These are phyloP conservation scores for Lota lota DNA, from an alignment of 2,113 vertebrate genomes.

Conservation along the genomic window DNA sequence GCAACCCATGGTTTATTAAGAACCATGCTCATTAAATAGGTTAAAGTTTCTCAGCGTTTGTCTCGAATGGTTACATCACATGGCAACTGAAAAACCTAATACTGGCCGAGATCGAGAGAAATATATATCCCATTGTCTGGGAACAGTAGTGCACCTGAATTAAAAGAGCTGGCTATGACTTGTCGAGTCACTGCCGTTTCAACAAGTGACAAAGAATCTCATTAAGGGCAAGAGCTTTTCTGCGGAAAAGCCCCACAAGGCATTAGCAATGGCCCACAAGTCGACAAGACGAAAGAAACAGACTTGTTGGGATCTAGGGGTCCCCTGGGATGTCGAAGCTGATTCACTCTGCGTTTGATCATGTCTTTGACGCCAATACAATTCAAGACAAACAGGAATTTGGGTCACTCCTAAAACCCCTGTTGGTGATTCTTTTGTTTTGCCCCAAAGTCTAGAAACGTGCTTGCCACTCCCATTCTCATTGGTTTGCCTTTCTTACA, in stretches of 20 bases:
- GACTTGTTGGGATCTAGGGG: not conserved
- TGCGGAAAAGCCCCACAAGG: not conserved
- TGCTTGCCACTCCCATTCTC: not conserved
- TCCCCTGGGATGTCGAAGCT: slow-evolving; percentile 13
- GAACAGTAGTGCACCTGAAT: too few species aligned
- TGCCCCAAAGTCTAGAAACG: not conserved
- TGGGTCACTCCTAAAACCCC: slow-evolving; percentile 55
- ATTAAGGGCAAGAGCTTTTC: not conserved
- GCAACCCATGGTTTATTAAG: too few species aligned
- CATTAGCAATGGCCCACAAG: not conserved
- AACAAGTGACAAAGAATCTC: too few species aligned
- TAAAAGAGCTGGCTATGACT: too few species aligned
- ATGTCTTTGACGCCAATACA: slow-evolving; percentile 45
- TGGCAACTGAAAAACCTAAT: too few species aligned
- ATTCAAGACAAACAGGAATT: slow-evolving; percentile 56
- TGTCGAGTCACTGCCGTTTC: too few species aligned
- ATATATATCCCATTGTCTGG: too few species aligned
- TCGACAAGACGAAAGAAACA: not conserved
- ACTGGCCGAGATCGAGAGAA: too few species aligned
- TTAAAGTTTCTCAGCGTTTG: too few species aligned
- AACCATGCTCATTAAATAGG: too few species aligned
- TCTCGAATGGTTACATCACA: too few species aligned
- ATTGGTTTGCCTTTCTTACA: too few species aligned
- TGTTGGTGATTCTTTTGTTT: slow-evolving; percentile 28
- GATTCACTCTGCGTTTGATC: slow-evolving; percentile 57